Evolutionary conservation across 1,140 invertebrate genomes (phyloP), one percentile per base, ranked within the genome.

Genomic region (Drosophila persimilis): DNA sequence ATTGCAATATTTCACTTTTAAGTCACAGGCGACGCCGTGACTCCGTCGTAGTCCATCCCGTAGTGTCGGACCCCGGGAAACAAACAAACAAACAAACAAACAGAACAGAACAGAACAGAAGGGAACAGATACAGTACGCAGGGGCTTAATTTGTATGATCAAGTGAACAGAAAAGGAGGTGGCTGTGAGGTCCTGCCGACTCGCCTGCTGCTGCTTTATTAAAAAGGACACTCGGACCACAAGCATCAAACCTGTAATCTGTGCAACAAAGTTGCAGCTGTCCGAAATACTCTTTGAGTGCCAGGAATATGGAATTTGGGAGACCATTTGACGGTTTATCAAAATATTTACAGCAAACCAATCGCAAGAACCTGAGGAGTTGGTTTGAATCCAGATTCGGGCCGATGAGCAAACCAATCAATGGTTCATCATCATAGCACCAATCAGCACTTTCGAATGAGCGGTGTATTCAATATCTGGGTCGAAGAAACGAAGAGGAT

Each of bases 1-100:
- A 86, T 86, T 86, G 81, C 81, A 86, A 86, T 88, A 85, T 85
- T 85, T 85, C 81, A 85, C 81, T 85, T 85, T 85, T 85, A 85
- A 85, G 81, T 85, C 81, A 84, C 76, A 84, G 63, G 59, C 54
- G 11, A 13, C 29, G 35, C 35, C 35, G 31, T 39, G 35, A 39
- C 35, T 39, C 35, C 47, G 74, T 57, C 48, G 43, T 63, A 50
- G 47, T 44, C 45, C 51, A 43, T 41, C 50, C 43, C 53, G 31
- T 45, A 52, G 39, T 35, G 54, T 56, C 45, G 58, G 35, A 17
- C 6, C n/a, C 51, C 24, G 43, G 29, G 45, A 60, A 66, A 55
- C 77, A 67, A 61, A 77, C 81, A 85, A 76, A 81, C 73, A 73
- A 54, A 58, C 24, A 4, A 4, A n/a, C n/a, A n/a, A 59, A 53